phyloP scores from a whole-genome alignment of 2,797 vertebrate species.

The Dendrocincla tyrannina region DNA sequence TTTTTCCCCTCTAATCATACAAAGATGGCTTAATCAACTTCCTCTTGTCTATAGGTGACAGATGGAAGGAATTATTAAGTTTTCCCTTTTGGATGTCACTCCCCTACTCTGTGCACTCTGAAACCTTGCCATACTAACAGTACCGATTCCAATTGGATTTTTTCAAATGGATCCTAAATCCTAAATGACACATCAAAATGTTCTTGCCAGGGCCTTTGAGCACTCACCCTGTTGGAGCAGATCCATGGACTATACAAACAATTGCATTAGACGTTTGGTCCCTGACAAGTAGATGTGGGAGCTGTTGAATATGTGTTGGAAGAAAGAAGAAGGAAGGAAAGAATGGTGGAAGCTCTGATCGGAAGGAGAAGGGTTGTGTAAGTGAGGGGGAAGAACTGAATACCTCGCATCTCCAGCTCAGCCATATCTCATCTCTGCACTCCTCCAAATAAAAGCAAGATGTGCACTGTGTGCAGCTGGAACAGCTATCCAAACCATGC shows the following conservation, averaged over 20 bases:
- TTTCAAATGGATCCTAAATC: neutral
- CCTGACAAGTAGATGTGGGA: neutral
- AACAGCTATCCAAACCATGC: constrained; percentile 19
- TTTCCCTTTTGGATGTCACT: neutral
- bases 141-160: neutral
- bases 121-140: neutral
- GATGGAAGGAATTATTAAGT: constrained; percentile 16
- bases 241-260: neutral
- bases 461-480: neutral
- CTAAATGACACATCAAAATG: neutral
- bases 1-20: constrained; percentile 17
- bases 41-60: neutral
- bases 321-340: neutral
- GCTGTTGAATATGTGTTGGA: neutral
- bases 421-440: neutral
- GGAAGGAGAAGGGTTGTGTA: neutral
- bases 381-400: neutral
- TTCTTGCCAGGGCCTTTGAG: neutral
- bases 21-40: constrained; percentile 35
- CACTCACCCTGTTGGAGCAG: neutral
- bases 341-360: neutral
- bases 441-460: neutral
- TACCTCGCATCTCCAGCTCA: neutral
- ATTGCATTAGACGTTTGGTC: neutral
- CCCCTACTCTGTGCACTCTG: neutral